phyloP scores from a whole-genome alignment of 2,888 invertebrate species.

The Conomelus anceps region DNA sequence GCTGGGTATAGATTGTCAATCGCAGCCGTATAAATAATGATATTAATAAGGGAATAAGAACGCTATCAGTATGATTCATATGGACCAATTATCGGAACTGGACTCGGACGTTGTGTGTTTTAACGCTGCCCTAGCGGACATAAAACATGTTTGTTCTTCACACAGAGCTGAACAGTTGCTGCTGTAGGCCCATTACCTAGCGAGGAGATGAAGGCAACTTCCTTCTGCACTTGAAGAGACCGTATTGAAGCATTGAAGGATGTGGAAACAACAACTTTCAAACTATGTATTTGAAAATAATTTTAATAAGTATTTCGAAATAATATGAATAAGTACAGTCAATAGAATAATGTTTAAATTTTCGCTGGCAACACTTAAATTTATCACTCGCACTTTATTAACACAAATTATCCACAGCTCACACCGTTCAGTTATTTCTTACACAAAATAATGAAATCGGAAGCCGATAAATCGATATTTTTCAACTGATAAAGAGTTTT shows the following conservation, averaged over 20 bases:
- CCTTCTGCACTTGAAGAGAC: not conserved
- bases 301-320: no score
- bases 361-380: no score
- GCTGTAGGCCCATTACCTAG: not conserved
- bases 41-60: slow-evolving; percentile 4
- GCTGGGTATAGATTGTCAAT: slow-evolving; percentile 2
- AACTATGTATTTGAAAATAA: no score
- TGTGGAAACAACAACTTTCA: not conserved
- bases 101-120: slow-evolving; percentile 5
- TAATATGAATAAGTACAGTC: no score
- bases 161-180: not conserved
- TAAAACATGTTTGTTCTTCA: not conserved
- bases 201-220: not conserved
- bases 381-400: no score
- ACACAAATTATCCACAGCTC: no score
- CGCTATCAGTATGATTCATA: slow-evolving; percentile 11
- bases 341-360: no score
- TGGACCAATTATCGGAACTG: slow-evolving; percentile 6
- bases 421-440: no score
- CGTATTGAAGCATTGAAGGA: not conserved
- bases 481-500: no score
- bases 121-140: not conserved
- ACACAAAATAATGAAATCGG: no score
- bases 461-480: no score
- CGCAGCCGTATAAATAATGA: not conserved